Evolutionary conservation across 30 jellyfish, hydroid and myxozoan species (phyloP), one percentile per base, ranked within the genome.

Genomic region (Cassiopea andromeda): DNA sequence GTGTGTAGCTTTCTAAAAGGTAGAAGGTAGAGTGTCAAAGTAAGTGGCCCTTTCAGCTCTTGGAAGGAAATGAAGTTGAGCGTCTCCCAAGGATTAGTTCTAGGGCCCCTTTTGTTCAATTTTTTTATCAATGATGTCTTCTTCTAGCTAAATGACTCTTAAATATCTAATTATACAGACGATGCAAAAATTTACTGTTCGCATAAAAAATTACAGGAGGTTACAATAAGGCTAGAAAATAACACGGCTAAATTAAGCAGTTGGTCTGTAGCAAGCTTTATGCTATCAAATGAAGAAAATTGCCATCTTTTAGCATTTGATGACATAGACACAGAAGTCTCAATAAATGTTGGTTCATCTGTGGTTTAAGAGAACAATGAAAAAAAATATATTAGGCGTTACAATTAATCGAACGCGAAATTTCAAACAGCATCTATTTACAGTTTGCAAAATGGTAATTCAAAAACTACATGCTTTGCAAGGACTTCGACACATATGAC

Each of bases 1-100:
- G 78, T 82, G 91, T 59, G 70, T 70, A 82, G 83, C 91, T 82
- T 61, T 82, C 84, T 82, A 82, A 67, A 69, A 82, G 84, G 91
- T 82, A 84, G 92, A 84, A 71, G 92, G 92, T 78, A 84, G 73
- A 74, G 87, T 69, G 86, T 84, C 85, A 84, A 84, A 72, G 85
- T 49, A 84, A 73, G 27, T 73, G 68, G 73, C 58, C 45, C 78
- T 8, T 64, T 0, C 71, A 45, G 38, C 38, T 27, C 38, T 27
- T 27, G 38, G 72, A 60, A 57, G 60, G 88, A 79, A 27, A 79
- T 59, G 15, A 79, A 7, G 43, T 7, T 50, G 64, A 59, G 77
- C 19, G 77, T 79, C 60, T 60, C 88, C 2, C 88, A 79, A 48
- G 85, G 73, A 47, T 77, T 72, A 14, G 71, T 50, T 47, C 85